Evolutionary conservation across 2,888 invertebrate genomes (phyloP), one percentile per base, ranked within the genome.

Genomic region (Heliconius aoede): DNA sequence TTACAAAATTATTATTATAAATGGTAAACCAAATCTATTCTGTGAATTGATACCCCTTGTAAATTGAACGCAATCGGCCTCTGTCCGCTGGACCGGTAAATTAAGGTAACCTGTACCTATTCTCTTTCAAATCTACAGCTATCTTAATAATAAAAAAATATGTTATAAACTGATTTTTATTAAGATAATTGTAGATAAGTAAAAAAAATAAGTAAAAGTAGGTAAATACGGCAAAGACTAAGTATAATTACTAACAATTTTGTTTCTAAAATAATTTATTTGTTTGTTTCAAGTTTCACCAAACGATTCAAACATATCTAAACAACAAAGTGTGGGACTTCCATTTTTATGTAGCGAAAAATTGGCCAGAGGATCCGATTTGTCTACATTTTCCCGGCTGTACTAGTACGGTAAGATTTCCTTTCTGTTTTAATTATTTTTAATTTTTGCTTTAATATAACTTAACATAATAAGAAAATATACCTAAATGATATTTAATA

Each of bases 241-340:
- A 21, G 4, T 11, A 32, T 32, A 21, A 68, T 15, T 26, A 21
- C 9, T 18, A 40, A 40, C 26, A 15, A 2, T 1, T 18, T 51
- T 30, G 3, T 8, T 55, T 30, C 15, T 55, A 13, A 51, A 15
- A 55, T 32, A 32, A n/a, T n/a, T 26, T 26, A 26, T 9, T 69
- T n/a, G 32, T 76, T 83, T 84, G 80, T 84, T 95, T 95, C 67
- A 94, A 98, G 98, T 97, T 98, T 95, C 98, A 98, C 95, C 97
- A 98, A 95, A 98, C 98, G 89, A 95, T 98, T 91, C 96, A 97
- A 95, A 98, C 98, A 95, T 97, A 97, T 95, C 96, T 97, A 92
- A 96, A 96, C 95, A 97, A 98, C 94, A 96, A 96, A 88, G 97
- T 98, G 92, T 98, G 98, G 98, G 96, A 98, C 91, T 98, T 98